A percentile compares a stretch with the other conserved stretches of the same genome.
These are phyloP conservation scores for Athalia rosae DNA, from an alignment of 2,888 invertebrate species.

Conservation along the genomic window DNA sequence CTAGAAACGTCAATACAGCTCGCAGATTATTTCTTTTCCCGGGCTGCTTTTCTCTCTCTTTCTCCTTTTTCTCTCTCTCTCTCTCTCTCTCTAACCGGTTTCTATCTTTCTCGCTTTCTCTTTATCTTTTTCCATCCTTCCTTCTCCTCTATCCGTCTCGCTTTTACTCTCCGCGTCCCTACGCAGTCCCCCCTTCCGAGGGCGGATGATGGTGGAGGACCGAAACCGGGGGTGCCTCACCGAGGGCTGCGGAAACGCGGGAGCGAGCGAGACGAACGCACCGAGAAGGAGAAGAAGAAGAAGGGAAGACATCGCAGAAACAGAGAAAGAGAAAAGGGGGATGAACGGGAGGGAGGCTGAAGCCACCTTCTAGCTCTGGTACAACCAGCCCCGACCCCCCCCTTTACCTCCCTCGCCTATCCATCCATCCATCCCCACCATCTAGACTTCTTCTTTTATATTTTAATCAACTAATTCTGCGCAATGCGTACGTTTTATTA, in stretches of 20 bases:
- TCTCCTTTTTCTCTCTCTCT: constrained; percentile 59
- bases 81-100: constrained; percentile 50
- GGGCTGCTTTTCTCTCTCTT: constrained; percentile 61
- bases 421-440: constrained; percentile 56
- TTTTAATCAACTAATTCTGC: constrained; percentile 74
- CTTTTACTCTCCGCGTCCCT: constrained; percentile 50
- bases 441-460: constrained; percentile 70
- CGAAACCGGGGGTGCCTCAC: constrained; percentile 43
- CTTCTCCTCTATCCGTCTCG: constrained; percentile 47
- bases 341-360: constrained; percentile 41
- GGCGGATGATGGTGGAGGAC: constrained; percentile 41
- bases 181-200: constrained; percentile 36
- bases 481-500: constrained; percentile 71
- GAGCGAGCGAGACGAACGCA: constrained; percentile 21
- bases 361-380: constrained; percentile 39
- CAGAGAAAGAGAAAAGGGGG: constrained; percentile 45
- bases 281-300: constrained; percentile 40
- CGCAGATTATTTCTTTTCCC: constrained; percentile 74
- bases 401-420: constrained; percentile 55
- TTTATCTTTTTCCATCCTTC: constrained; percentile 49
- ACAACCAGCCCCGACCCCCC: neutral
- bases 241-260: constrained; percentile 32
- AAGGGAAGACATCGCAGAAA: constrained; percentile 14
- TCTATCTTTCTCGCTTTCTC: constrained; percentile 51
- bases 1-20: constrained; percentile 74